These are phyloP conservation scores for Sceliomorpha sp. DNA, from an alignment of 2,888 invertebrate genomes.

Conservation along the genomic window DNA sequence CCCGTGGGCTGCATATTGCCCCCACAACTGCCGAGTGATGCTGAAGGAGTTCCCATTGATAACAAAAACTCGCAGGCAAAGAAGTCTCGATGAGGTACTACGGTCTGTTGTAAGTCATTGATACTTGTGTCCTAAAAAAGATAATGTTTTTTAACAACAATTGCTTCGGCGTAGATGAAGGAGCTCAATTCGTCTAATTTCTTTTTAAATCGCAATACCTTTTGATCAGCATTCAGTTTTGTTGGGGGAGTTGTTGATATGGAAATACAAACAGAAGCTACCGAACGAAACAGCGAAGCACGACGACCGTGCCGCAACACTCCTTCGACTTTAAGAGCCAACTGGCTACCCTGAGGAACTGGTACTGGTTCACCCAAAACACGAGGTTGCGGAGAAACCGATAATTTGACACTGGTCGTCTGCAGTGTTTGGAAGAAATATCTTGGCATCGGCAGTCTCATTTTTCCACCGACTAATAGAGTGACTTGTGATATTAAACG, in stretches of 20 bases:
- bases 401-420: slow-evolving; percentile 89
- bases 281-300: slow-evolving; percentile 86
- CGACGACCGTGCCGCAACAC: slow-evolving; percentile 89
- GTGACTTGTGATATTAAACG: slow-evolving; percentile 82
- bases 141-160: too few species aligned
- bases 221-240: slow-evolving; percentile 81
- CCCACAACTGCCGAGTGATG: too few species aligned
- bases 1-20: slow-evolving; percentile 78
- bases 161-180: too few species aligned
- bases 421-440: slow-evolving; percentile 93
- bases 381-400: slow-evolving; percentile 90
- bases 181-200: too few species aligned
- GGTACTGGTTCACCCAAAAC: slow-evolving; percentile 91
- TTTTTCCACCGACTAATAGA: slow-evolving; percentile 80
- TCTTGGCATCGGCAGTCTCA: slow-evolving; percentile 85
- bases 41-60: too few species aligned
- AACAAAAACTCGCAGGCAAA: slow-evolving; percentile 95
- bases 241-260: slow-evolving; percentile 83
- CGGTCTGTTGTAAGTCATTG: slow-evolving; percentile 85
- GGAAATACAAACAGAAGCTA: slow-evolving; percentile 86
- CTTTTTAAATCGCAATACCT: slow-evolving; percentile 48
- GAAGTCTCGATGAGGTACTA: slow-evolving; percentile 87
- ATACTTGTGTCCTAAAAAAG: slow-evolving; percentile 82
- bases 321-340: slow-evolving; percentile 96
- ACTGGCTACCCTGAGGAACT: slow-evolving; percentile 90